phyloP scores from a whole-genome alignment of 2,113 vertebrate genomes.

The Nymphicus hollandicus region DNA sequence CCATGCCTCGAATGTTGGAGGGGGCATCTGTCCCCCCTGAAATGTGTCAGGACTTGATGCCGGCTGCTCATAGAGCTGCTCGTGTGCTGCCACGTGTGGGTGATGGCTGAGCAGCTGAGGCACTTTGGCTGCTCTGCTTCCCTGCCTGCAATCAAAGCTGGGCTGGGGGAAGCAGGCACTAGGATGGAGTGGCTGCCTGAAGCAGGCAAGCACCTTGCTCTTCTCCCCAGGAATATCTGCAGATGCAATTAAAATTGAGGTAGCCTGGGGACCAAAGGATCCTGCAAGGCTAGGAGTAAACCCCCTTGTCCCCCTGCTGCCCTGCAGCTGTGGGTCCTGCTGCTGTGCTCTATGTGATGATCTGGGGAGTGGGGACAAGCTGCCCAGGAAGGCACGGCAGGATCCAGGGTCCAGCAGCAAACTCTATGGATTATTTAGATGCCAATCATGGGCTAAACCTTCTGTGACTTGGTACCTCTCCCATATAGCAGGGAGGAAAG shows the following conservation, averaged over 20 bases:
- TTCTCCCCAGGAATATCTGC: background rate
- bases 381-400: background rate
- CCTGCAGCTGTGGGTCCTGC: background rate
- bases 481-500: background rate
- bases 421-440: background rate
- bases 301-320: fast-evolving
- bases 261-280: background rate
- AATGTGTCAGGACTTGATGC: fast-evolving
- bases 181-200: background rate
- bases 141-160: background rate
- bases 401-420: background rate
- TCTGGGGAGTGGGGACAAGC: background rate
- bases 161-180: background rate
- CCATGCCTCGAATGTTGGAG: background rate
- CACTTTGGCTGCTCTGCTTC: background rate
- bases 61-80: fast-evolving
- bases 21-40: background rate
- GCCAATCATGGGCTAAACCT: background rate
- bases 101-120: background rate
- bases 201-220: background rate
- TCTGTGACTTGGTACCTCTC: background rate
- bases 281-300: background rate
- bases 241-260: background rate
- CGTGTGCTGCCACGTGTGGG: fast-evolving
- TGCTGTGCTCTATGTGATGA: background rate